Percentiles rank a stretch among this genome's conserved stretches.
Conservation (phyloP, 2,113 vertebrate genomes). For the Mastomys coucha region DNA sequence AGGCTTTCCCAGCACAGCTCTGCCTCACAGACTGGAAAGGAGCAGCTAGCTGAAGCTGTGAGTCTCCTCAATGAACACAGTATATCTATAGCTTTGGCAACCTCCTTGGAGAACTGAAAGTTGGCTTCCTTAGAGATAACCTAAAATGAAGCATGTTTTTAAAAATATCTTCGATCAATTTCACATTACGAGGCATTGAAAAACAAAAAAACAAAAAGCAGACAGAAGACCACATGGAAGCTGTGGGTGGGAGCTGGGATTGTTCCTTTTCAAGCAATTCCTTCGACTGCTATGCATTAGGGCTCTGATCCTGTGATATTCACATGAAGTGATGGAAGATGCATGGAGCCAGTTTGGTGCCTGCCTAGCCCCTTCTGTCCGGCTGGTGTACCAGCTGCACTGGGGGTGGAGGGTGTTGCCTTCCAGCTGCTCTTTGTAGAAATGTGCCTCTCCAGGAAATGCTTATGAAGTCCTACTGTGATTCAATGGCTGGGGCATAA, state of each 20-base stretch:
- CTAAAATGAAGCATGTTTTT: conserved; percentile 69
- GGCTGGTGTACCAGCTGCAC: background rate
- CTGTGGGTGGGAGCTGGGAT: conserved; percentile 52
- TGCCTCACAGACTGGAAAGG: conserved; percentile 49
- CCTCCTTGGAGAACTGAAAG: conserved; percentile 58
- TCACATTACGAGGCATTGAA: background rate
- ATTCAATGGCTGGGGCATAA: background rate
- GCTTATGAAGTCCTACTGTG: background rate
- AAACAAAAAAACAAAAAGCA: background rate
- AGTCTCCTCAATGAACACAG: conserved; percentile 47
- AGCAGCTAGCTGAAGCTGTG: conserved; percentile 45
- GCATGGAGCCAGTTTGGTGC: rapidly evolving
- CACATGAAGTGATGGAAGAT: background rate
- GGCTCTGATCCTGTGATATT: background rate
- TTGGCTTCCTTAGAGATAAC: conserved; percentile 64
- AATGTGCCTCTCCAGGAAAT: background rate
- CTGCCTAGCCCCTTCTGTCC: background rate
- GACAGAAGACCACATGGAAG: conserved; percentile 68
- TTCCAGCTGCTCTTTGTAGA: background rate
- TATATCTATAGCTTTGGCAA: conserved; percentile 70
- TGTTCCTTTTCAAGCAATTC: conserved; percentile 57
- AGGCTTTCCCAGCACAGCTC: background rate
- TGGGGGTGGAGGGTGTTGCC: background rate
- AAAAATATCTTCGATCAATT: conserved; percentile 68
- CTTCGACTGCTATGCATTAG: background rate